Percentiles rank a stretch among this genome's conserved stretches.
These are phyloP conservation scores for Leptinotarsa haldemani DNA, from an alignment of 2,888 invertebrate genomes.

Conservation along the genomic window DNA sequence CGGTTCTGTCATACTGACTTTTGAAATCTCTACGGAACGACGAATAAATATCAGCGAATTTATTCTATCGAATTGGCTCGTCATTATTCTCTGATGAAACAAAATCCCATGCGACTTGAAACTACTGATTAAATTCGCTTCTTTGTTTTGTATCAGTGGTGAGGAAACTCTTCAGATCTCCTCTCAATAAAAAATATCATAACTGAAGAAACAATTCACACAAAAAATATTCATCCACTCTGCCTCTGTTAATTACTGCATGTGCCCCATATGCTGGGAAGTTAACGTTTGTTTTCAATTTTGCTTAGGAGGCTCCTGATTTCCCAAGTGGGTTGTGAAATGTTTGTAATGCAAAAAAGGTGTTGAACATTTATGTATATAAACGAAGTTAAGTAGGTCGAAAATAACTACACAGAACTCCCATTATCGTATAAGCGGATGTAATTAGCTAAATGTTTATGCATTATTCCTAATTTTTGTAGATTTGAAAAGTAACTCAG, in stretches of 20 bases:
- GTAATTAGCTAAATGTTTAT: conserved; percentile 11
- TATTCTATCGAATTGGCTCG: no score
- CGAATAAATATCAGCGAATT: no score
- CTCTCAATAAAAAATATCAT: no score
- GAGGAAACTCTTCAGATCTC: no score
- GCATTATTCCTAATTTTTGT: conserved; percentile 5
- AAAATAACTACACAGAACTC: conserved; percentile 27
- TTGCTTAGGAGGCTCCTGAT: conserved; percentile 19
- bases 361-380: conserved; percentile 32
- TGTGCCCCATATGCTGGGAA: conserved; percentile 30
- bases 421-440: conserved; percentile 11
- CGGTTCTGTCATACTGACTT: no score
- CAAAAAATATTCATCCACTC: background rate
- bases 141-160: no score
- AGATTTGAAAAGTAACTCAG: background rate
- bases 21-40: no score
- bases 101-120: no score
- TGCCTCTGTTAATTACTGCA: conserved; percentile 9
- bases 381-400: conserved; percentile 35
- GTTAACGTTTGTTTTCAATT: conserved; percentile 35
- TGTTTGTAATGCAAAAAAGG: conserved; percentile 37
- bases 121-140: no score
- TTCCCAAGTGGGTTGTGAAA: conserved; percentile 30
- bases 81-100: no score
- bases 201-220: background rate